These are phyloP conservation scores for Drosophila lutescens DNA, from an alignment of 2,888 invertebrate species.

Conservation along the genomic window DNA sequence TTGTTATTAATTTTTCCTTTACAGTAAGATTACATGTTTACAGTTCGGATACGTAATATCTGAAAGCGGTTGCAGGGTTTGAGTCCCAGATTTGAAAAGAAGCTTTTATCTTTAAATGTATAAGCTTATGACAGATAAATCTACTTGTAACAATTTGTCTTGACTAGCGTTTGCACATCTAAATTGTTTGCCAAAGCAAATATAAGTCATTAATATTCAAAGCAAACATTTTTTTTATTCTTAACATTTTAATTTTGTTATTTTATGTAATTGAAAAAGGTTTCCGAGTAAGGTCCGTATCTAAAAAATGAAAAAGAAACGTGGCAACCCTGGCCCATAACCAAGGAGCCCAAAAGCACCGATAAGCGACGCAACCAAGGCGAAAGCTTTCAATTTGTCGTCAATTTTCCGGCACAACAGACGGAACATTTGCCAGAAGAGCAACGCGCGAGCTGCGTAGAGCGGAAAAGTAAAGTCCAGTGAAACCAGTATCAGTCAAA, in stretches of 20 bases:
- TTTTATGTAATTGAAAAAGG: too few relatives aligned
- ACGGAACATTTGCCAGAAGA: conserved; percentile 72
- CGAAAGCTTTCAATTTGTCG: conserved; percentile 79
- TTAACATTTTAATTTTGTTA: too few relatives aligned
- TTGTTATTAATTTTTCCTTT: too few relatives aligned
- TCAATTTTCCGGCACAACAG: conserved; percentile 83
- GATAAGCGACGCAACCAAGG: conserved; percentile 61
- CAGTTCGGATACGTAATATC: conserved; percentile 47
- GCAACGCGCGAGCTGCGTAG: conserved; percentile 56
- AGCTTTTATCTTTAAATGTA: neutral
- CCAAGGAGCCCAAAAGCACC: conserved; percentile 53
- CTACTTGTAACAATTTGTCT: neutral
- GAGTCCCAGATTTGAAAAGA: conserved; percentile 25
- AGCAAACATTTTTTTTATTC: too few relatives aligned
- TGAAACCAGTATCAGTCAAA: conserved; percentile 21
- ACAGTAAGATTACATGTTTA: neutral
- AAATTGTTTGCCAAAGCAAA: neutral
- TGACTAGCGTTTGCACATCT: neutral
- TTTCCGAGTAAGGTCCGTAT: neutral
- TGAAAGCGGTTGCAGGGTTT: conserved; percentile 29
- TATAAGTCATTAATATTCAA: too few relatives aligned
- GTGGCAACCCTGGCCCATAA: conserved; percentile 48
- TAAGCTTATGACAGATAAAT: conserved; percentile 6
- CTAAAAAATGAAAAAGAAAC: neutral
- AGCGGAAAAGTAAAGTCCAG: conserved; percentile 50